Conservation (phyloP, 2,113 vertebrate genomes). For the Silurus meridionalis region DNA sequence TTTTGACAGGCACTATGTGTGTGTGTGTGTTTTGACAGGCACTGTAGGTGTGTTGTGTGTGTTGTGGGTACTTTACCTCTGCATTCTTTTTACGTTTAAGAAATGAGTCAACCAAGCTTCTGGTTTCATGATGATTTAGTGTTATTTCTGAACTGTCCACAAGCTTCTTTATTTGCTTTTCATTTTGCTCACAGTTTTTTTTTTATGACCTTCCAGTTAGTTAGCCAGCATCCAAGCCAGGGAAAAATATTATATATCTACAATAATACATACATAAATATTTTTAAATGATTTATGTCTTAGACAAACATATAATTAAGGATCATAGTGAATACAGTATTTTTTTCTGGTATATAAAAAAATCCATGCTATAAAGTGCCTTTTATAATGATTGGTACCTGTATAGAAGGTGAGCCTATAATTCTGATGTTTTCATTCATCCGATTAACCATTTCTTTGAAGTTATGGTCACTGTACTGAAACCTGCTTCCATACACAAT, state of each 20-base stretch:
- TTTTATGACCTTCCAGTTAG: slow-evolving; percentile 8
- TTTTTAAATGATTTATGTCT: too few relatives aligned
- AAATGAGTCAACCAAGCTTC: slow-evolving; percentile 65
- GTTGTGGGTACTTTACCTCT: slow-evolving; percentile 43
- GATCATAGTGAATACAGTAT: too few relatives aligned
- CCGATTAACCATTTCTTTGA: slow-evolving; percentile 42
- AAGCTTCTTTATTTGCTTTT: slow-evolving; percentile 11
- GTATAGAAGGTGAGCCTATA: slow-evolving; percentile 20
- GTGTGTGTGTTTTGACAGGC: too few relatives aligned
- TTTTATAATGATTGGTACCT: slow-evolving; percentile 15
- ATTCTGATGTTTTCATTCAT: slow-evolving; percentile 39
- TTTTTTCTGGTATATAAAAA: too few relatives aligned
- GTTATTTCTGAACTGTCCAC: slow-evolving; percentile 44
- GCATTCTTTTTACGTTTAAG: slow-evolving; percentile 58
- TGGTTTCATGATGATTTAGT: slow-evolving; percentile 54
- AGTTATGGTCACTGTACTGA: slow-evolving; percentile 43
- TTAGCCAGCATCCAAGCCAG: slow-evolving; percentile 52
- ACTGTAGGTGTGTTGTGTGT: too few relatives aligned
- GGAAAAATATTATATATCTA: slow-evolving; percentile 72
- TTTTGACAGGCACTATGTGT: too few relatives aligned
- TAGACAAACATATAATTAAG: too few relatives aligned
- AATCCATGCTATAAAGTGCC: not conserved
- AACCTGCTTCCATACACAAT: slow-evolving; percentile 57
- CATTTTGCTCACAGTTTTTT: slow-evolving; percentile 12
- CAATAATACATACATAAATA: too few relatives aligned